Conservation (phyloP, 2,113 vertebrate genomes). For the Mormyrus lacerda region DNA sequence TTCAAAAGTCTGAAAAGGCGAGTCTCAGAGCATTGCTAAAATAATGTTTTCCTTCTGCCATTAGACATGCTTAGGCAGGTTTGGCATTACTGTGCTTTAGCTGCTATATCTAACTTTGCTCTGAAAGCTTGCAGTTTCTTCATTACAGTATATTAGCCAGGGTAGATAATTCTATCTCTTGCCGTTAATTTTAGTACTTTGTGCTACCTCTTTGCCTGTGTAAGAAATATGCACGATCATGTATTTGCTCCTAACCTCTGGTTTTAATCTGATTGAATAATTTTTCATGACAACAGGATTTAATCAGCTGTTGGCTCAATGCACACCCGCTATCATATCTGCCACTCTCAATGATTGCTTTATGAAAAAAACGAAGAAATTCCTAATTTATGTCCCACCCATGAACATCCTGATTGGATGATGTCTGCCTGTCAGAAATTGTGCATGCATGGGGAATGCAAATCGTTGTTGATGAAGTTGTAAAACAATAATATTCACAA, state of each 20-base stretch:
- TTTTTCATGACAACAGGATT: slow-evolving; percentile 7
- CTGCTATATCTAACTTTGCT: not conserved
- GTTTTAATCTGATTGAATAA: slow-evolving; percentile 10
- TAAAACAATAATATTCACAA: slow-evolving; percentile 1
- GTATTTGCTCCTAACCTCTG: not conserved
- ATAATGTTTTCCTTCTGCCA: not conserved
- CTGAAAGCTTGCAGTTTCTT: not conserved
- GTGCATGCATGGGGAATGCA: not conserved
- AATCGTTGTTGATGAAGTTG: not conserved
- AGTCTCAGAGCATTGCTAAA: not conserved
- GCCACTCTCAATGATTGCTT: not conserved
- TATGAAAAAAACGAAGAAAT: not conserved
- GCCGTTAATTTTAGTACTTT: not conserved
- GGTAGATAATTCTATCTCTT: not conserved
- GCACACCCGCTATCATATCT: not conserved
- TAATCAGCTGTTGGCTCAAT: not conserved
- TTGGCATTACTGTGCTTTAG: not conserved
- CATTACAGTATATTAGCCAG: not conserved
- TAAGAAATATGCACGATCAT: not conserved
- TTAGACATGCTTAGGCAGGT: not conserved
- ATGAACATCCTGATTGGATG: not conserved
- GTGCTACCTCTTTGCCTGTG: not conserved
- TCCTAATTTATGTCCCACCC: not conserved
- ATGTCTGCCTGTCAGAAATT: not conserved
- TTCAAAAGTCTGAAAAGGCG: not conserved